These are phyloP conservation scores for Eilema griseolum DNA, from an alignment of 2,888 invertebrate species.

Conservation along the genomic window DNA sequence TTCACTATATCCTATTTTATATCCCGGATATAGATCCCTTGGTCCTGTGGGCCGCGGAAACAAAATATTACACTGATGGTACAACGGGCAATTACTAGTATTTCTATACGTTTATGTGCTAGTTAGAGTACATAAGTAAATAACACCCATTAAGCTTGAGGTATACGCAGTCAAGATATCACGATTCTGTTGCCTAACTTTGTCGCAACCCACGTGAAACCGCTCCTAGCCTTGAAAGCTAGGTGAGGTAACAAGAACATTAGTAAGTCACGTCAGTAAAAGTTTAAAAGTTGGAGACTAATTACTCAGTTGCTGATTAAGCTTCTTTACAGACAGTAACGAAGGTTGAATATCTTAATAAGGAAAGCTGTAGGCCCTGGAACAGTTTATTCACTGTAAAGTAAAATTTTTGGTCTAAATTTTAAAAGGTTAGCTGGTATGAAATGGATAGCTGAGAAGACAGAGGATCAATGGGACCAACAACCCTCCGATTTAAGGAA, in stretches of 20 bases:
- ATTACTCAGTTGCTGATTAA: background rate
- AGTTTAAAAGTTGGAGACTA: background rate
- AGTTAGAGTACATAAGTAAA: too few relatives aligned
- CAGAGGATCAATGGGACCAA: too few relatives aligned
- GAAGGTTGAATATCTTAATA: conserved; percentile 1
- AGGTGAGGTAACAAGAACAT: conserved; percentile 6
- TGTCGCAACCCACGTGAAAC: background rate
- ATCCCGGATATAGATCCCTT: too few relatives aligned
- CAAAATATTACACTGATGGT: too few relatives aligned
- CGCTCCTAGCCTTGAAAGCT: conserved; percentile 2
- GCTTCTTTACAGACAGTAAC: background rate
- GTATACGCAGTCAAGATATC: background rate
- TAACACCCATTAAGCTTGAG: background rate
- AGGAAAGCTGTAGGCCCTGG: background rate
- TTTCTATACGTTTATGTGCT: too few relatives aligned
- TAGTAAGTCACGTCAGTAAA: background rate
- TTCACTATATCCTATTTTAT: too few relatives aligned
- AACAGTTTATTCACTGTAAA: background rate
- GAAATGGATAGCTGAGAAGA: too few relatives aligned
- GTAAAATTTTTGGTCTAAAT: background rate
- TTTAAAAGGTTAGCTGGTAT: background rate
- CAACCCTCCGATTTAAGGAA: too few relatives aligned
- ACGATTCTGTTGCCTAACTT: background rate
- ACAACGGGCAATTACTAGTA: too few relatives aligned
- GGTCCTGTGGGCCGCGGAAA: too few relatives aligned